Evolutionary conservation across 2,888 invertebrate species (phyloP), one percentile per base, ranked within the genome.

Genomic region (Salticus scenicus): DNA sequence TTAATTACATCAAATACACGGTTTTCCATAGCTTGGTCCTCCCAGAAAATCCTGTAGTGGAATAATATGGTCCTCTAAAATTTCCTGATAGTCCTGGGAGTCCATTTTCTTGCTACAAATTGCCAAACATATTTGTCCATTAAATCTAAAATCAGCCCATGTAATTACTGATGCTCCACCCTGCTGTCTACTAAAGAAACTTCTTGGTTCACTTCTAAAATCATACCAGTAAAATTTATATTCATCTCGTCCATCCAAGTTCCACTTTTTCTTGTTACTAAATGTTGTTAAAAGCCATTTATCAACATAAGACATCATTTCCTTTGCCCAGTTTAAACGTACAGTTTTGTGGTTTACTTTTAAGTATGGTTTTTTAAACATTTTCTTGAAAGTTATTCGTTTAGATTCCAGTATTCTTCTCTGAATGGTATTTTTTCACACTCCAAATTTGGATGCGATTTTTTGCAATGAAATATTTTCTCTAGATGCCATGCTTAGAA

Each of bases 401-500:
- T 17, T 51, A 14, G 17, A 20, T n/a, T n/a, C n/a, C n/a, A n/a
- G n/a, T n/a, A n/a, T n/a, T n/a, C n/a, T n/a, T n/a, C n/a, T n/a
- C n/a, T n/a, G n/a, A n/a, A n/a, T n/a, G n/a, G n/a, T n/a, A n/a
- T n/a, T n/a, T n/a, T n/a, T n/a, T n/a, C n/a, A n/a, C n/a, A n/a
- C n/a, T n/a, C n/a, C n/a, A n/a, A n/a, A n/a, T n/a, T n/a, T n/a
- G n/a, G n/a, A n/a, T n/a, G n/a, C n/a, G n/a, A n/a, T n/a, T n/a
- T n/a, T n/a, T n/a, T n/a, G n/a, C n/a, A n/a, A n/a, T n/a, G n/a
- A n/a, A 51, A 51, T n/a, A 10, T 51, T 51, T 51, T 51, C 17
- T 51, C 51, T 51, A 51, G 17, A 51, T 51, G 51, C 17, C 51
- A 8, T 51, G 51, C 51, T 51, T 51, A 51, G 51, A 51, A 51